Evolutionary conservation across 2,113 vertebrate species (phyloP).

Genomic region (Himantopus leucocephalus): DNA sequence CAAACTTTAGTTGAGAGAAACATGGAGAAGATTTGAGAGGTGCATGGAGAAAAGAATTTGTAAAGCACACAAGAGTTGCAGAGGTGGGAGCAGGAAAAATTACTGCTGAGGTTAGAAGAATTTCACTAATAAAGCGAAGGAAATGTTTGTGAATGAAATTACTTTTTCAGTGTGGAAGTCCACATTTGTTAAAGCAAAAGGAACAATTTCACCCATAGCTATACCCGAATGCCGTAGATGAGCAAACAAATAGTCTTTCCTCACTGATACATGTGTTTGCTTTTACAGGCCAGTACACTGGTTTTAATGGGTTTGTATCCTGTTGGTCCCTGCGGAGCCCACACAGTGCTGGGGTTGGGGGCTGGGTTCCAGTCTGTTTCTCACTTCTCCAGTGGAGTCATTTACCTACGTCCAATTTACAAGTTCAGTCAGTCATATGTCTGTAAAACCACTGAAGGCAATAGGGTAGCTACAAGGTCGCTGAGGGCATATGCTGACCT

Average conservation of each 20-base stretch:
- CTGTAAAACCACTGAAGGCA: not conserved
- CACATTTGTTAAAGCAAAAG: not conserved
- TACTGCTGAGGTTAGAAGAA: not conserved
- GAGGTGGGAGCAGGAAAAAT: not conserved
- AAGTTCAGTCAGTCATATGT: not conserved
- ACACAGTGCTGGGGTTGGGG: accelerated
- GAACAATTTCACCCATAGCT: not conserved
- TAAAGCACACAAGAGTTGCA: not conserved
- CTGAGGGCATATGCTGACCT: not conserved
- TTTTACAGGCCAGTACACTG: not conserved
- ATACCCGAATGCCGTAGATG: not conserved
- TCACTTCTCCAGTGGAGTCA: not conserved
- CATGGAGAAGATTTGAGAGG: not conserved
- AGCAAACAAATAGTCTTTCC: not conserved
- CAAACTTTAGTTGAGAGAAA: not conserved
- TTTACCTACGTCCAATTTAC: not conserved
- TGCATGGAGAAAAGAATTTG: not conserved
- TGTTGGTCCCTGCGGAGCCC: not conserved
- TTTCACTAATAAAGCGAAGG: not conserved
- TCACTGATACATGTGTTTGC: not conserved
- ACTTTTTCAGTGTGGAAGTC: not conserved
- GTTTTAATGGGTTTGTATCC: not conserved
- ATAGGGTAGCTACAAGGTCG: not conserved
- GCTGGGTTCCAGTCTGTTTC: not conserved
- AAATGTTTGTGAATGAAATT: not conserved